A percentile compares a stretch with the other conserved stretches of the same genome.
Conservation (phyloP, 2,797 vertebrate genomes). For the Anas capensis region DNA sequence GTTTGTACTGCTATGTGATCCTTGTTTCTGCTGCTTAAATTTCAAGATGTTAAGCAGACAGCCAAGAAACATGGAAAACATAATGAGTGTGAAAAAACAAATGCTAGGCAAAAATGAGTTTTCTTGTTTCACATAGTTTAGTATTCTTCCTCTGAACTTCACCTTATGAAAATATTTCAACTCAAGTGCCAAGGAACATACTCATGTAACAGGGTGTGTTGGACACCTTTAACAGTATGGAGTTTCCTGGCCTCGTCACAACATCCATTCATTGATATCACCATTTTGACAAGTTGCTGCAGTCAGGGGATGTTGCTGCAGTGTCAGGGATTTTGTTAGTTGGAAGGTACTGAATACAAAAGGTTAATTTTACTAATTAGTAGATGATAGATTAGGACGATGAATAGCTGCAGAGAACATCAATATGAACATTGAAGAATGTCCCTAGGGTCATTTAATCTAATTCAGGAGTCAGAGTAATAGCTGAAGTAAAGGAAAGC, state of each 20-base stretch:
- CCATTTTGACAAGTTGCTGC: conserved; percentile 6
- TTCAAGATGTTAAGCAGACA: background rate
- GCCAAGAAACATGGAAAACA: background rate
- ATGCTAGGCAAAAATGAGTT: background rate
- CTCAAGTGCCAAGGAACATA: background rate
- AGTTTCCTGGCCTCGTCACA: background rate
- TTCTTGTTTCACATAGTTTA: background rate
- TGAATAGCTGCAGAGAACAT: conserved; percentile 47
- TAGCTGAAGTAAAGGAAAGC: conserved; percentile 47
- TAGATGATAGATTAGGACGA: conserved; percentile 60
- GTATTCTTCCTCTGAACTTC: background rate
- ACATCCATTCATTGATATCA: background rate
- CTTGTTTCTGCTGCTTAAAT: background rate
- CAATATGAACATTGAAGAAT: conserved; percentile 46
- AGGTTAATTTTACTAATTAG: conserved; percentile 72
- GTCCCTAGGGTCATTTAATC: conserved; percentile 41
- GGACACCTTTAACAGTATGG: background rate
- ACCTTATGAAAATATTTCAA: background rate
- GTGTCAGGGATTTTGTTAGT: conserved; percentile 42
- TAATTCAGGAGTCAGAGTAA: conserved; percentile 50
- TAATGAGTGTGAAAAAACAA: background rate
- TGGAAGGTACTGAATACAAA: conserved; percentile 42
- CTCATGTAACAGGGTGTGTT: background rate
- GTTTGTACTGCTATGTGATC: background rate
- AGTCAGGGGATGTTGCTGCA: conserved; percentile 26